Base-by-base conservation (phyloP, 2,113 vertebrate genomes). In the Muntiacus reevesi region DNA sequence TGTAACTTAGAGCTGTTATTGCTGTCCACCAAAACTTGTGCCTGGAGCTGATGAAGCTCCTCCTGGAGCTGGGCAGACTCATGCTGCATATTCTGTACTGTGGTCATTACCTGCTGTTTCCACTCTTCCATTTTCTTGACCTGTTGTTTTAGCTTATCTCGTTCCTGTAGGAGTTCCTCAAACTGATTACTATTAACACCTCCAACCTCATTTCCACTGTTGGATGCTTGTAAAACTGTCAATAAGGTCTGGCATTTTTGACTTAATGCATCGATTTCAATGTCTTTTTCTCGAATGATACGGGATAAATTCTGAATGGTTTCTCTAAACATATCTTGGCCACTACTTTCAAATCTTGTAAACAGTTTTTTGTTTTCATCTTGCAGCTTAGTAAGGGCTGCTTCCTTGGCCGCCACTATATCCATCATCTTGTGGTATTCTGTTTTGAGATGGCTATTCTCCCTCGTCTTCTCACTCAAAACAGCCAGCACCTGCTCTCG, bases 71-170 rank as follows among this genome's bases (percentile, higher is more conserved):
- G 99, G 25, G 99, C 99, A 0, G 99, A 99, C 98, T 99, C 99
- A 0, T 99, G 99, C n/a, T 99, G 99, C 99, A 99, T 99, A 92
- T 99, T 99, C 97, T 99, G 99, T 10, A 99, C 99, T 0, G 99
- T 99, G 19, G 99, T 99, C 97, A 99, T 99, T 78, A 99, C 99
- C 95, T 99, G 99, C 87, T 99, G 99, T 94, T 99, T 99, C 99
- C 99, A 99, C 97, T 99, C 99, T 33, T 99, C 99, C 99, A 99
- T 99, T 98, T 99, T 99, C 98, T 99, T 99, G 45, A 99, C 99
- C 96, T 99, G 99, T 74, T 99, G 99, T 88, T 99, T 99, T 67
- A 99, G 97, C 2, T 99, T 99, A 98, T 99, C 99, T 1, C 99
- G 98, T 83, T 99, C 99, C 87, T 99, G 99, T 2, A 99, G 98